Evolutionary conservation across 2,797 vertebrate genomes (phyloP).

Genomic region (Gouania willdenowi): DNA sequence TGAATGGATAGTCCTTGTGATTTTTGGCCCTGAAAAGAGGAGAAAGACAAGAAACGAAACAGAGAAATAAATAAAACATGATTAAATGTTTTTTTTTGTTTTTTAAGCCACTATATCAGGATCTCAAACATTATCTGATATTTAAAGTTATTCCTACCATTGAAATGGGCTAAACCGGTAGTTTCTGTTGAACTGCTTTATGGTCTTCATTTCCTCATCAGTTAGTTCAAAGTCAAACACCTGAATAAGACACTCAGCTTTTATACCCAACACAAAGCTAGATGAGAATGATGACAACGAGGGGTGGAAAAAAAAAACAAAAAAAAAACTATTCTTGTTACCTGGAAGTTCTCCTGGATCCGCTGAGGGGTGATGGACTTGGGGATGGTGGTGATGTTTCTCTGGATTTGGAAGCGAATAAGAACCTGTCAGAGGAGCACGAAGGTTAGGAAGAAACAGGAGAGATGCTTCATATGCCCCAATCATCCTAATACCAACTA

Average conservation of each 20-base stretch:
- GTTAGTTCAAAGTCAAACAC: conserved; percentile 88
- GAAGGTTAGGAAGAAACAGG: neutral
- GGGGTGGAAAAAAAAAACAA: too few relatives aligned
- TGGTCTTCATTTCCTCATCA: conserved; percentile 79
- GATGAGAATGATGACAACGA: too few relatives aligned
- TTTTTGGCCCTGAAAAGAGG: conserved; percentile 43
- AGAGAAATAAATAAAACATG: neutral
- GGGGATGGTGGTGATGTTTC: conserved; percentile 85
- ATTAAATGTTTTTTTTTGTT: too few relatives aligned
- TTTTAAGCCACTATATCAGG: too few relatives aligned
- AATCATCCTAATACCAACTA: too few relatives aligned
- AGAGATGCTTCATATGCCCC: too few relatives aligned
- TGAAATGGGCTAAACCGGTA: conserved; percentile 75
- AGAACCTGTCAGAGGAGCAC: conserved; percentile 72
- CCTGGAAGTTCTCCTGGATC: conserved; percentile 87
- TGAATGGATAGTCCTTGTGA: conserved; percentile 75
- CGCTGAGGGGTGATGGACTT: conserved; percentile 82
- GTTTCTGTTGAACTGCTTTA: conserved; percentile 78
- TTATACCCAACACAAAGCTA: too few relatives aligned
- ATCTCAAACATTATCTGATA: too few relatives aligned
- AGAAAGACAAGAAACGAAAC: neutral
- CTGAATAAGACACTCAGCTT: conserved; percentile 63
- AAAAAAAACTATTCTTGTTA: too few relatives aligned
- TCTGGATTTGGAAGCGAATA: conserved; percentile 88
- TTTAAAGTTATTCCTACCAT: conserved; percentile 72